Evolutionary conservation across 2,888 invertebrate species (phyloP).

Genomic region (Pyrgus malvae): DNA sequence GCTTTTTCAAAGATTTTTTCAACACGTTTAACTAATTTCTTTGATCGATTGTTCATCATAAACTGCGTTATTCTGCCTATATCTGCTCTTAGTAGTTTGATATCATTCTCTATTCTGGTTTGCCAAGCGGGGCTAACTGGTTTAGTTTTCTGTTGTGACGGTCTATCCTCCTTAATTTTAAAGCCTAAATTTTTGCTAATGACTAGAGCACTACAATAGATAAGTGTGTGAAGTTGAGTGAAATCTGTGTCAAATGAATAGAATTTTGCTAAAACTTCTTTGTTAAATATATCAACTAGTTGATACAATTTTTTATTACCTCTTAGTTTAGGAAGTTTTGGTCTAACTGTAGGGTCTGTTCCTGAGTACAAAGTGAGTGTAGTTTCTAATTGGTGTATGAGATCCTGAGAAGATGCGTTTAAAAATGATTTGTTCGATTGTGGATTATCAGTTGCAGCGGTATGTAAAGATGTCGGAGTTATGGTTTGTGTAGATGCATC

Average conservation of each 20-base stretch:
- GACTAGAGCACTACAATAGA: not conserved
- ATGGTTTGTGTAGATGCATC: no score
- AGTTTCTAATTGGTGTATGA: not conserved
- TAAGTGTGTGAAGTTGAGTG: not conserved
- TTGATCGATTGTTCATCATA: not conserved
- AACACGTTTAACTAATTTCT: not conserved
- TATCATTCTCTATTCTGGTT: no score
- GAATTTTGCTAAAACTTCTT: constrained; percentile 4
- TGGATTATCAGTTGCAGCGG: not conserved
- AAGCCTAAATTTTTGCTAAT: not conserved
- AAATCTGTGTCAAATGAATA: not conserved
- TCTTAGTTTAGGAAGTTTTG: constrained; percentile 26
- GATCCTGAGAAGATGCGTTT: no score
- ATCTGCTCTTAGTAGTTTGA: not conserved
- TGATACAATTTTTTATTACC: constrained; percentile 6
- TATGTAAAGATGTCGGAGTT: no score
- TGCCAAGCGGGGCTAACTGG: not conserved
- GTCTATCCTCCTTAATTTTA: not conserved
- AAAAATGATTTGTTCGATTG: not conserved
- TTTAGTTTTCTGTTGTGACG: no score
- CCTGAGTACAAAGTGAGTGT: not conserved
- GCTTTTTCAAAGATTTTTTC: not conserved
- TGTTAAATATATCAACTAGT: constrained; percentile 18
- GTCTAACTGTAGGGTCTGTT: constrained; percentile 1
- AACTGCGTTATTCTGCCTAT: not conserved